Percentiles rank a stretch among this genome's conserved stretches.
phyloP scores from a whole-genome alignment of 1,140 invertebrate species.

The Eumeta japonica region DNA sequence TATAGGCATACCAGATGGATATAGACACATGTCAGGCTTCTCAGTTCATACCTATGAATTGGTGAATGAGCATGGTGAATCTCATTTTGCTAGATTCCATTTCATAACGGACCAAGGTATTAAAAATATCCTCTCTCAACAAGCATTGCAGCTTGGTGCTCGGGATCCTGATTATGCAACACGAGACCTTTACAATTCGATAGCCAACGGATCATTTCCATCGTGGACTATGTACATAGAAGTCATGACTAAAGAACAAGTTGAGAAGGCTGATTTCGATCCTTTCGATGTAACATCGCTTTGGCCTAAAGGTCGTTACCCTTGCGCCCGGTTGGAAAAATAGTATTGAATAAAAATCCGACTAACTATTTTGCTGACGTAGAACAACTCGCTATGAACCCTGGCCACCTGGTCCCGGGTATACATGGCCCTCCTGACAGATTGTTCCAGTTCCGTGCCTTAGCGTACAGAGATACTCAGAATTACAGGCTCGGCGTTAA shows the following conservation, averaged over 20 bases:
- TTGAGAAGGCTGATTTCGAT: conserved; percentile 54
- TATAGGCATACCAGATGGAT: conserved; percentile 84
- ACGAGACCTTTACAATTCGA: conserved; percentile 60
- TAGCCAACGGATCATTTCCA: conserved; percentile 60
- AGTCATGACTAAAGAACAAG: conserved; percentile 53
- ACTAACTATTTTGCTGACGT: conserved; percentile 82
- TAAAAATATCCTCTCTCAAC: conserved; percentile 58
- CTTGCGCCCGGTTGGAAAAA: conserved; percentile 80
- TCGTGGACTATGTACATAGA: conserved; percentile 67
- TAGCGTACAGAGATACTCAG: conserved; percentile 85
- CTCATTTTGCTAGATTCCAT: conserved; percentile 73
- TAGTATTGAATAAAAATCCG: conserved; percentile 79
- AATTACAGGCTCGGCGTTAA: conserved; percentile 83
- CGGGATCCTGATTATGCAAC: conserved; percentile 69
- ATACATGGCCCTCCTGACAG: conserved; percentile 84
- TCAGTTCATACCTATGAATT: conserved; percentile 71
- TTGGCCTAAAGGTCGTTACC: conserved; percentile 81
- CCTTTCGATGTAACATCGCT: conserved; percentile 70
- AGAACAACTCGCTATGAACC: conserved; percentile 84
- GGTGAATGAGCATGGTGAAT: conserved; percentile 60
- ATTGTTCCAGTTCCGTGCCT: conserved; percentile 81
- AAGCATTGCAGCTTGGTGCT: conserved; percentile 59
- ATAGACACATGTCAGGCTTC: conserved; percentile 66
- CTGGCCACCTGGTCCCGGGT: conserved; percentile 81
- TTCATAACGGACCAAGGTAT: conserved; percentile 70